These are phyloP conservation scores for Lomographa bimaculata DNA, from an alignment of 2,888 invertebrate genomes.

Conservation along the genomic window DNA sequence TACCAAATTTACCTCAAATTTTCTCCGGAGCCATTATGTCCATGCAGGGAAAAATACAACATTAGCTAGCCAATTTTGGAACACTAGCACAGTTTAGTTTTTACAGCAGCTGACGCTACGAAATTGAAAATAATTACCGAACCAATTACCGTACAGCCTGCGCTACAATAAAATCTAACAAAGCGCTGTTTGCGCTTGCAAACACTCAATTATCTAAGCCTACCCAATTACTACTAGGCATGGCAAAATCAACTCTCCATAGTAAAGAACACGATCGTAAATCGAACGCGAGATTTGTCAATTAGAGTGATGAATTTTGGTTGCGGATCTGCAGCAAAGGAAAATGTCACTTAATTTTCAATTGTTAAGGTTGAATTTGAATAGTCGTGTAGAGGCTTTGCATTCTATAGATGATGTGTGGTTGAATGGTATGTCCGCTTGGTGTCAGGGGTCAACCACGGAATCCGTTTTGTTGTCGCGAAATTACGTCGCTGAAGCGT, in stretches of 20 bases:
- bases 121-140: constrained; percentile 26
- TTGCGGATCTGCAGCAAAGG: neutral
- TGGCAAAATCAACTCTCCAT: constrained; percentile 4
- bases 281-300: constrained; percentile 10
- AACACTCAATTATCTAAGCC: constrained; percentile 32
- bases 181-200: constrained; percentile 33
- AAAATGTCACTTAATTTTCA: neutral
- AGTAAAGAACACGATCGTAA: constrained; percentile 9
- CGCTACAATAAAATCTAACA: constrained; percentile 32
- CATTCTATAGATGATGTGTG: constrained; percentile 10
- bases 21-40: no score
- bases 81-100: no score
- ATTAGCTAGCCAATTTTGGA: no score
- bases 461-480: constrained; percentile 29
- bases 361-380: constrained; percentile 13
- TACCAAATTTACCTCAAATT: no score
- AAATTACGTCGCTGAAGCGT: constrained; percentile 28
- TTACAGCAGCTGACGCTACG: no score
- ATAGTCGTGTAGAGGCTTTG: neutral
- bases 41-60: no score
- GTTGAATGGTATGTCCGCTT: constrained; percentile 23
- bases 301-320: constrained; percentile 22
- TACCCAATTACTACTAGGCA: constrained; percentile 21
- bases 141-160: constrained; percentile 22
- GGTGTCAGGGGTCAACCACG: constrained; percentile 28